These are phyloP conservation scores for Rhinogobius similis DNA, from an alignment of 2,113 vertebrate genomes.

Conservation along the genomic window DNA sequence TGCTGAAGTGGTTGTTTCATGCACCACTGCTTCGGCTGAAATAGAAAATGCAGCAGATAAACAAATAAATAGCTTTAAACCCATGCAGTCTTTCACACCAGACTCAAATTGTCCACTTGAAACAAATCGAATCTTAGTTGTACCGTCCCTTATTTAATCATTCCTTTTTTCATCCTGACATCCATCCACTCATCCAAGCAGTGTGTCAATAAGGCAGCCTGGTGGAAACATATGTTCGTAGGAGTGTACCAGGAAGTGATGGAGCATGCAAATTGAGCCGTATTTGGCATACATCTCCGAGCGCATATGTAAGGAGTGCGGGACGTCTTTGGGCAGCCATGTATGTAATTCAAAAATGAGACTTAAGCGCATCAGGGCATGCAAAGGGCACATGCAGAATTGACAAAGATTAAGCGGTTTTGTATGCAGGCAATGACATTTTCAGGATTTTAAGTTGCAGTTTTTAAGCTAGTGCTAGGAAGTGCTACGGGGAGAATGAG, in stretches of 20 bases:
- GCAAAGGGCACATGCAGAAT: constrained; percentile 30
- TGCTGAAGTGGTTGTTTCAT: constrained; percentile 18
- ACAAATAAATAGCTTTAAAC: constrained; percentile 11
- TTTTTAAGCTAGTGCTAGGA: background rate
- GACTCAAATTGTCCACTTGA: background rate
- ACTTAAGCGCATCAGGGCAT: constrained; percentile 33
- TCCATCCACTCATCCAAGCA: constrained; percentile 11
- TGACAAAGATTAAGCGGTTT: constrained; percentile 5
- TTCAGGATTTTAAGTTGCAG: background rate
- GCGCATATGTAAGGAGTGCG: background rate
- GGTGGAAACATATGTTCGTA: constrained; percentile 27
- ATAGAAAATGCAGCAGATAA: constrained; percentile 18
- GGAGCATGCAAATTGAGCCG: constrained; percentile 45
- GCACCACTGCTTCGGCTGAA: constrained; percentile 24
- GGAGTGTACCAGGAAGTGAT: constrained; percentile 14
- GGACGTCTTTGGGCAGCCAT: constrained; percentile 43
- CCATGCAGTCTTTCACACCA: background rate
- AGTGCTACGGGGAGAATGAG: background rate
- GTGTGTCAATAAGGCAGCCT: constrained; percentile 36
- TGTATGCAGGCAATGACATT: background rate
- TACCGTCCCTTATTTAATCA: constrained; percentile 11
- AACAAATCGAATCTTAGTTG: constrained; percentile 38
- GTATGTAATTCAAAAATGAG: constrained; percentile 45
- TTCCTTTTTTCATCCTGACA: background rate
- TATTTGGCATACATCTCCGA: constrained; percentile 8